phyloP scores from a whole-genome alignment of 2,113 vertebrate species.

The Oophaga pumilio region DNA sequence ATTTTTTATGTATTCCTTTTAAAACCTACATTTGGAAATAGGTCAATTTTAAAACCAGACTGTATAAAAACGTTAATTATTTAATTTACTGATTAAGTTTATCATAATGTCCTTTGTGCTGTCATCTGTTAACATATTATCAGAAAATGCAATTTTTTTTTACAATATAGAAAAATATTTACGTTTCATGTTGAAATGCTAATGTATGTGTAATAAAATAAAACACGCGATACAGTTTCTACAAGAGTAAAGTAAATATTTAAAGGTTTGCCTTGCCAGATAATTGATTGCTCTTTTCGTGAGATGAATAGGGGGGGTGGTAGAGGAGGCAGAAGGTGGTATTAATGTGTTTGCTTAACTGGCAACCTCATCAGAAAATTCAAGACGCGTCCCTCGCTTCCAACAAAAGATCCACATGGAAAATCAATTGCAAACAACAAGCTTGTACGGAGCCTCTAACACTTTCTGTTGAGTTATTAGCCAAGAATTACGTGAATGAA shows the following conservation, averaged over 20 bases:
- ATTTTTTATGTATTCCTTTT: too few relatives aligned
- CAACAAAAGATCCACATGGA: constrained; percentile 51
- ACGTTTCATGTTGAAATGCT: not conserved
- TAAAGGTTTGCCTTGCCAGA: constrained; percentile 24
- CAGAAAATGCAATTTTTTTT: not conserved
- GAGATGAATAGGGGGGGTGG: constrained; percentile 3
- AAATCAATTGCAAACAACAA: constrained; percentile 54
- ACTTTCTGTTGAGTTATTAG: constrained; percentile 53
- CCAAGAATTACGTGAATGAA: constrained; percentile 58
- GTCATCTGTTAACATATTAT: too few relatives aligned
- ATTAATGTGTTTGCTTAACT: constrained; percentile 79
- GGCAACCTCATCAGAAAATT: constrained; percentile 72
- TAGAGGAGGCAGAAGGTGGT: constrained; percentile 19
- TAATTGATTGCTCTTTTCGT: constrained; percentile 51
- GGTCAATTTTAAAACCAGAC: too few relatives aligned
- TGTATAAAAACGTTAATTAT: too few relatives aligned
- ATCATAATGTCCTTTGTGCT: too few relatives aligned
- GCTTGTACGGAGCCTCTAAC: constrained; percentile 17
- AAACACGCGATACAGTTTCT: constrained; percentile 38
- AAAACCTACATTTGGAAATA: too few relatives aligned
- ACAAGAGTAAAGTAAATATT: constrained; percentile 45
- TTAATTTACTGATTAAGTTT: too few relatives aligned
- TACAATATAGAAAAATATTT: not conserved
- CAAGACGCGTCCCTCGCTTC: constrained; percentile 26
- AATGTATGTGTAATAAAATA: constrained; percentile 48